phyloP scores from a whole-genome alignment of 2,113 vertebrate genomes.

The Apeltes quadracus region DNA sequence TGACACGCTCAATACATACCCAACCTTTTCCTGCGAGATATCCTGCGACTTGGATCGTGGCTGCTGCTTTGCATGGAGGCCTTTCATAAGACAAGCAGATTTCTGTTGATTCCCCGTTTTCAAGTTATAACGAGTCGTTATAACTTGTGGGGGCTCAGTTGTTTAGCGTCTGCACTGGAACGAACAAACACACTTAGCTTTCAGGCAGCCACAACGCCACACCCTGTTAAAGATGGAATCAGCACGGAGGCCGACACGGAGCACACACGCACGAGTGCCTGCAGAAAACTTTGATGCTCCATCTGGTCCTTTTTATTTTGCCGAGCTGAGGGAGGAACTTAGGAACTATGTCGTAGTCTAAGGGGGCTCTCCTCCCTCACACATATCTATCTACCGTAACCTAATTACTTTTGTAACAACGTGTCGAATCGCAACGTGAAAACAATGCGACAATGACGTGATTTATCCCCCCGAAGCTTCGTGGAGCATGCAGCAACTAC shows the following conservation, averaged over 20 bases:
- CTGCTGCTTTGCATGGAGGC: neutral
- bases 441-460: neutral
- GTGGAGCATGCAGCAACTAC: neutral
- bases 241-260: neutral
- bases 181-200: neutral
- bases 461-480: neutral
- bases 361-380: neutral
- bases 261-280: neutral
- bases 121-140: neutral
- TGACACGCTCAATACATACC: constrained; percentile 5
- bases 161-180: neutral
- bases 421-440: neutral
- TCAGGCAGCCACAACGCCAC: constrained; percentile 1
- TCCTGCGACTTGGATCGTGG: neutral
- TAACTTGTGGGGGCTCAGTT: neutral
- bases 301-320: neutral
- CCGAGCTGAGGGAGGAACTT: neutral
- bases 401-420: neutral
- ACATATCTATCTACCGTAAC: neutral
- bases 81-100: neutral
- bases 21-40: constrained; percentile 3
- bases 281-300: neutral
- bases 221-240: neutral
- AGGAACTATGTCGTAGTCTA: neutral
- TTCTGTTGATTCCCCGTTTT: neutral